A percentile compares a stretch with the other conserved stretches of the same genome.
phyloP scores from a whole-genome alignment of 2,888 invertebrate species.

The Mycalesis mineus region DNA sequence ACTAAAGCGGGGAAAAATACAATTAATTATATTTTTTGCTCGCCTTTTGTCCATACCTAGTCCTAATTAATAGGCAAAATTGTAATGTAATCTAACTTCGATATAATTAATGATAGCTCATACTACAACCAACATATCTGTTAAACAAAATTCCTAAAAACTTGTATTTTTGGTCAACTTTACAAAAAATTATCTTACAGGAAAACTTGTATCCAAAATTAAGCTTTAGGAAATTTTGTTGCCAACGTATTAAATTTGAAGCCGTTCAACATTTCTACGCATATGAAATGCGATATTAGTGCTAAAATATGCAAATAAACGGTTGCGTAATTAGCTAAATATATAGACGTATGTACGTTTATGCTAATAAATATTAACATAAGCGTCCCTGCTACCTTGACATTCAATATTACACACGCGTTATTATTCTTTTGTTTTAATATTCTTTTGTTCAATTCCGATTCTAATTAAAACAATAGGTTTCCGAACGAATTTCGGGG shows the following conservation, averaged over 20 bases:
- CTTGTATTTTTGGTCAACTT: too few species aligned
- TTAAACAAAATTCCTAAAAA: too few species aligned
- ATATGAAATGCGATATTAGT: conserved; percentile 15
- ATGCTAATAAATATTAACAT: conserved; percentile 16
- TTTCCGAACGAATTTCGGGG: background rate
- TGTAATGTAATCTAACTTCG: too few species aligned
- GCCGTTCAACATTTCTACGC: background rate
- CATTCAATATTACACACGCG: conserved; percentile 19
- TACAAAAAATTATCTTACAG: too few species aligned
- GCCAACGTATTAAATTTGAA: background rate
- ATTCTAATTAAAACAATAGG: conserved; percentile 5
- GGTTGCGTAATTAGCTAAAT: conserved; percentile 27
- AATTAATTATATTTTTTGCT: too few species aligned
- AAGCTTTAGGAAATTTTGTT: background rate
- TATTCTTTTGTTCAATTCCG: conserved; percentile 1
- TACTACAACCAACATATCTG: too few species aligned
- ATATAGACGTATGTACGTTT: conserved; percentile 18
- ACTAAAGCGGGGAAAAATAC: too few species aligned
- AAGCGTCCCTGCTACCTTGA: conserved; percentile 23
- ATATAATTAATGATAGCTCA: too few species aligned
- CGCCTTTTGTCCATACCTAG: too few species aligned
- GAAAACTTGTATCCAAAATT: too few species aligned
- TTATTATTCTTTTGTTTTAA: conserved; percentile 5
- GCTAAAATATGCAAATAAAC: conserved; percentile 24
- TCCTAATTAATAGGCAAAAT: too few species aligned